phyloP scores from a whole-genome alignment of 2,113 vertebrate species.

The Copsychus sechellarum region DNA sequence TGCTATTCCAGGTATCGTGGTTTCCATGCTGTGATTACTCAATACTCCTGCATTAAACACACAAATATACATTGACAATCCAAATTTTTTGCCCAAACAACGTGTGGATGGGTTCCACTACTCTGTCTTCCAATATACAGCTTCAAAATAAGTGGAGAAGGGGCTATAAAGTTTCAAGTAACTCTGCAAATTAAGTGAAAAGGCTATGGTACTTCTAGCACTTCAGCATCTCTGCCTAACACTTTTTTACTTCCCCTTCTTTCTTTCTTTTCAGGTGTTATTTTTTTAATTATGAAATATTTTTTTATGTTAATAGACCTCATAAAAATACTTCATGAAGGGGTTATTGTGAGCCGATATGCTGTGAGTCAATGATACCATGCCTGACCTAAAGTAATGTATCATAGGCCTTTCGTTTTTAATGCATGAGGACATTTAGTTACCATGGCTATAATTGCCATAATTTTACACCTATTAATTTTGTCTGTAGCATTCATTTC shows the following conservation, averaged over 20 bases:
- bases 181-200: neutral
- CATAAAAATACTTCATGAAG: slow-evolving; percentile 16
- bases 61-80: neutral
- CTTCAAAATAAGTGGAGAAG: slow-evolving; percentile 5
- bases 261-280: neutral
- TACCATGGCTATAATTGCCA: slow-evolving; percentile 75
- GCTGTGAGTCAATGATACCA: neutral
- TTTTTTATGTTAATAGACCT: slow-evolving; percentile 18
- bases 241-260: neutral
- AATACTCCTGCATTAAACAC: neutral
- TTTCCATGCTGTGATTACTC: neutral
- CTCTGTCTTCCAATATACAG: neutral
- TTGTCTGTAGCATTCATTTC: slow-evolving; percentile 69
- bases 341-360: neutral
- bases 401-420: slow-evolving; percentile 31
- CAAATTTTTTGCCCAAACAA: neutral
- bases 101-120: neutral
- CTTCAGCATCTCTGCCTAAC: neutral
- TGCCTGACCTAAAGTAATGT: slow-evolving; percentile 25
- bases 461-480: slow-evolving; percentile 77
- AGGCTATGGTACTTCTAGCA: neutral
- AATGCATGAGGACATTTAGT: slow-evolving; percentile 62
- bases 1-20: neutral
- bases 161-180: neutral
- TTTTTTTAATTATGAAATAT: neutral